These are phyloP conservation scores for Ectemnius lituratus DNA, from an alignment of 2,888 invertebrate species.

Conservation along the genomic window DNA sequence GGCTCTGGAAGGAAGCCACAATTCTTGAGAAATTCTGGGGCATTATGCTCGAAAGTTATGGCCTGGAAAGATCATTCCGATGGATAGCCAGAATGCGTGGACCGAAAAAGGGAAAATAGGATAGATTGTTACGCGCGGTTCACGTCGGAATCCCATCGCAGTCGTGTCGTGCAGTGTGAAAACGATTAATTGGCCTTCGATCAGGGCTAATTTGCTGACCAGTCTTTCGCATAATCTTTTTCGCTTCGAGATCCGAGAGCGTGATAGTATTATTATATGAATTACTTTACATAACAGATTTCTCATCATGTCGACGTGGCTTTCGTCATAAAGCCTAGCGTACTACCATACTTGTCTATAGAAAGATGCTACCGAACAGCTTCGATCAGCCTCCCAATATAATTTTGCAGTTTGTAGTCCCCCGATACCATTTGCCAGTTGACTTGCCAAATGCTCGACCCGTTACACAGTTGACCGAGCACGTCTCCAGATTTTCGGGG, in stretches of 20 bases:
- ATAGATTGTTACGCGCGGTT: background rate
- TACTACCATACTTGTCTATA: slow-evolving; percentile 4
- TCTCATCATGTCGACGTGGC: slow-evolving; percentile 10
- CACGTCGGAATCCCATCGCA: background rate
- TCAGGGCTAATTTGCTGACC: no score
- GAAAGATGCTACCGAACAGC: background rate
- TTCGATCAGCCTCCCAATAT: background rate
- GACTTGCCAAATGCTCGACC: background rate
- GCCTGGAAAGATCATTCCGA: background rate
- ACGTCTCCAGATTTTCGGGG: slow-evolving; percentile 13
- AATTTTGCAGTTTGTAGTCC: slow-evolving; percentile 1
- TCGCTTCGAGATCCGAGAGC: background rate
- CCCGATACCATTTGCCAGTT: background rate
- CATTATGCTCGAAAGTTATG: slow-evolving; percentile 1
- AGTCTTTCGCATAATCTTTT: background rate
- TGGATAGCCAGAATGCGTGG: background rate
- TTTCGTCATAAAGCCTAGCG: slow-evolving; percentile 15
- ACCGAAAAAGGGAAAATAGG: background rate
- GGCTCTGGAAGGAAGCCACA: background rate
- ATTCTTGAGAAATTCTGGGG: background rate
- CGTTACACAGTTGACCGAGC: background rate
- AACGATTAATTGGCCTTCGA: background rate
- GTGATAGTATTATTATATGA: slow-evolving; percentile 1
- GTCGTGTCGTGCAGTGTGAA: background rate
- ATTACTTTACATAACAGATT: slow-evolving; percentile 19